Conservation (phyloP, 1,140 invertebrate genomes). For the Lordiphosa stackelbergi region DNA sequence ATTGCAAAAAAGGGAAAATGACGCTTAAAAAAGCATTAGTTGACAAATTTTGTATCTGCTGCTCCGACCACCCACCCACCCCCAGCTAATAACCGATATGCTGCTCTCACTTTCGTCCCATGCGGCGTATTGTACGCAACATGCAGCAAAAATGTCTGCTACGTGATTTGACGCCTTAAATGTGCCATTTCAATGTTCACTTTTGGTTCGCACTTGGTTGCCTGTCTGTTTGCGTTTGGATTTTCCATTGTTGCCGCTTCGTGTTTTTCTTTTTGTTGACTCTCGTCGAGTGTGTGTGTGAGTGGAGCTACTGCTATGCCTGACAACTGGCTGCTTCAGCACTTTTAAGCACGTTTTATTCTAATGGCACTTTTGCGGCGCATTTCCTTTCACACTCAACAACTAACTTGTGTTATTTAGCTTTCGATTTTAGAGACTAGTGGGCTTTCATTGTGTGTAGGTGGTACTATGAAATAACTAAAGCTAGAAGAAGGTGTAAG, state of each 20-base stretch:
- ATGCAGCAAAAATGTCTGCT: conserved; percentile 62
- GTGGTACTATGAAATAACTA: no score
- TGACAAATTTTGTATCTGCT: background rate
- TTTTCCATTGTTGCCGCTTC: conserved; percentile 24
- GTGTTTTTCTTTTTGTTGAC: conserved; percentile 28
- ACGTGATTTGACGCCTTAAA: conserved; percentile 63
- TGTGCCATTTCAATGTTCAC: conserved; percentile 28
- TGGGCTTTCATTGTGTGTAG: background rate
- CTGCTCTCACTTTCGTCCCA: conserved; percentile 17
- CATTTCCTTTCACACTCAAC: conserved; percentile 41
- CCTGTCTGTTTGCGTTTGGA: conserved; percentile 27
- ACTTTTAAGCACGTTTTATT: conserved; percentile 68
- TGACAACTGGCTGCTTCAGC: conserved; percentile 17
- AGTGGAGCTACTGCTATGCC: conserved; percentile 1
- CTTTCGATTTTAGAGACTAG: conserved; percentile 2
- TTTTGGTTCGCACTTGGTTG: conserved; percentile 25
- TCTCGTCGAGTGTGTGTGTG: conserved; percentile 32
- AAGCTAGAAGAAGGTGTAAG: no score
- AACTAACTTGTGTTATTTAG: conserved; percentile 25
- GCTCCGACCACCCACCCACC: background rate
- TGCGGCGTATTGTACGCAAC: conserved; percentile 63
- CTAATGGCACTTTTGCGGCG: conserved; percentile 70
- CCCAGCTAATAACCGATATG: conserved; percentile 54
- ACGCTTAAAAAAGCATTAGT: conserved; percentile 55
- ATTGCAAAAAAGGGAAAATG: conserved; percentile 8